Conservation (phyloP, 2,113 vertebrate species). For the Colius striatus region DNA sequence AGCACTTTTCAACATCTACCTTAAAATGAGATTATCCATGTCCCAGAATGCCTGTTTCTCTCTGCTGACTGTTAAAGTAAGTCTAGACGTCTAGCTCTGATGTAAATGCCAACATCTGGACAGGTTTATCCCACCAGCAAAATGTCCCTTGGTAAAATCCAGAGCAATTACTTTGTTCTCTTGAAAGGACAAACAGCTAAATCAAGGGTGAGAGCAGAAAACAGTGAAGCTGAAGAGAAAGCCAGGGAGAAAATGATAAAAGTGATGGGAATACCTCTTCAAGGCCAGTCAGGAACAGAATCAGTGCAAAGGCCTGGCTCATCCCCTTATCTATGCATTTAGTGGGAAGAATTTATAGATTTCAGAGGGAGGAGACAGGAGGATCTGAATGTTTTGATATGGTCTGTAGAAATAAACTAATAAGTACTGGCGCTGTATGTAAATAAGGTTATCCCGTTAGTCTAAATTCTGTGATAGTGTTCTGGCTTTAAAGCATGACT, state of each 20-base stretch:
- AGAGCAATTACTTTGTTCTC: not conserved
- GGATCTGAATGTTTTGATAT: constrained; percentile 13
- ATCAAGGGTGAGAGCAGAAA: not conserved
- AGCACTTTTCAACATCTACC: constrained; percentile 43
- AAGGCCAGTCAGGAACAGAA: not conserved
- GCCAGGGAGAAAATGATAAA: not conserved
- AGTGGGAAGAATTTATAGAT: constrained; percentile 38
- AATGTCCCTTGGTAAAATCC: constrained; percentile 36
- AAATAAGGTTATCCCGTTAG: not conserved
- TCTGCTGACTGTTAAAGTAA: constrained; percentile 10
- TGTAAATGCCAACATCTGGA: constrained; percentile 69
- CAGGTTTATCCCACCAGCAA: constrained; percentile 48
- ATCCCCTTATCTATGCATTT: constrained; percentile 37
- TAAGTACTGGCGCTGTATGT: not conserved
- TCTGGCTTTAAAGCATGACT: not conserved
- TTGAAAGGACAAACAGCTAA: not conserved
- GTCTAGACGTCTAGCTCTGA: constrained; percentile 68
- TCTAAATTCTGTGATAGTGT: not conserved
- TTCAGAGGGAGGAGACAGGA: not conserved
- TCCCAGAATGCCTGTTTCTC: constrained; percentile 38
- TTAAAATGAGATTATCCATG: constrained; percentile 45
- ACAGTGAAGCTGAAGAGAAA: constrained; percentile 6
- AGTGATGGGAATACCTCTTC: not conserved
- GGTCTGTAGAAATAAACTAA: not conserved
- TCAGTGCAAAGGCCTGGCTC: not conserved